Percentiles rank a stretch among this genome's conserved stretches.
These are phyloP conservation scores for Danionella cerebrum DNA, from an alignment of 2,113 vertebrate species.

Conservation along the genomic window DNA sequence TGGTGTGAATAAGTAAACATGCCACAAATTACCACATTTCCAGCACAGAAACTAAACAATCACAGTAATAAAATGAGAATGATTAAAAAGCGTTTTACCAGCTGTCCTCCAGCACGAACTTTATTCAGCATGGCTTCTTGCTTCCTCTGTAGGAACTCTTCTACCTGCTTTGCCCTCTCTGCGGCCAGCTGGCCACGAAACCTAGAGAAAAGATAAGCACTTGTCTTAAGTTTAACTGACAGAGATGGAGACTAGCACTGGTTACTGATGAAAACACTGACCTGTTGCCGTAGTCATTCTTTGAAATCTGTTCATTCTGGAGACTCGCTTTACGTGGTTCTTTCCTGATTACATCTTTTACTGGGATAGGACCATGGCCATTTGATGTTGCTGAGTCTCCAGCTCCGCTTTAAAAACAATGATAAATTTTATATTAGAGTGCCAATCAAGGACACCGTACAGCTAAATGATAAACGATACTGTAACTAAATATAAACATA, in stretches of 20 bases:
- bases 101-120: slow-evolving; percentile 90
- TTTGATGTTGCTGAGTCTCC: slow-evolving; percentile 63
- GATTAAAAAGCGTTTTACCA: slow-evolving; percentile 72
- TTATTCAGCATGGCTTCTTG: slow-evolving; percentile 93
- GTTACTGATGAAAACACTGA: slow-evolving; percentile 28
- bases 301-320: slow-evolving; percentile 68
- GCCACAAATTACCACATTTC: neutral
- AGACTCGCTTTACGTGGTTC: slow-evolving; percentile 69
- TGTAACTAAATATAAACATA: too few relatives aligned
- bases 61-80: neutral
- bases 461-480: too few relatives aligned
- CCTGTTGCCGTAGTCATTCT: slow-evolving; percentile 67
- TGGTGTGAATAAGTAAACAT: too few relatives aligned
- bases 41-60: neutral
- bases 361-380: slow-evolving; percentile 54
- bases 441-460: too few relatives aligned
- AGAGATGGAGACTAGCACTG: neutral
- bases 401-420: slow-evolving; percentile 46
- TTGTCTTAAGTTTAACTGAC: neutral
- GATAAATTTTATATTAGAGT: too few relatives aligned
- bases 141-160: slow-evolving; percentile 91
- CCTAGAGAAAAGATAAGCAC: slow-evolving; percentile 53
- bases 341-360: slow-evolving; percentile 67
- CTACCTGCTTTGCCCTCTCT: slow-evolving; percentile 81
- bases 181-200: slow-evolving; percentile 66